These are phyloP conservation scores for Eugnorisma glareosa DNA, from an alignment of 2,888 invertebrate genomes.

Conservation along the genomic window DNA sequence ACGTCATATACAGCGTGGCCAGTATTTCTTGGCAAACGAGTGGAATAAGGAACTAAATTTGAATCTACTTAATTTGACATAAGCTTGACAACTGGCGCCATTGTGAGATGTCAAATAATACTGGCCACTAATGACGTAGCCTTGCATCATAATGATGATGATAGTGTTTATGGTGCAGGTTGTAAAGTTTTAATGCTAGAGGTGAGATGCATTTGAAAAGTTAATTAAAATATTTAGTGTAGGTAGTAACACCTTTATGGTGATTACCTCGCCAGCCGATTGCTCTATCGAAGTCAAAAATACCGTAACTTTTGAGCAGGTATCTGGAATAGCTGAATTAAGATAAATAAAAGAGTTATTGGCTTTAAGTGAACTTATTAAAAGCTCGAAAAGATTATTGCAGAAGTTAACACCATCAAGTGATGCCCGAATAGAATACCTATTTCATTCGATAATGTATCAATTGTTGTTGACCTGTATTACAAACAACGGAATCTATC, in stretches of 20 bases:
- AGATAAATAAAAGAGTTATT: constrained; percentile 30
- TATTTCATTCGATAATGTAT: too few species aligned
- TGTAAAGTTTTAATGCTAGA: constrained; percentile 51
- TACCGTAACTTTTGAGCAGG: constrained; percentile 6
- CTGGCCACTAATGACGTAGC: constrained; percentile 41
- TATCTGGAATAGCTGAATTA: constrained; percentile 35
- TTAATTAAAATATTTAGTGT: constrained; percentile 47
- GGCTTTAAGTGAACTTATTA: constrained; percentile 10
- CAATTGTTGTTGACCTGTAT: too few species aligned
- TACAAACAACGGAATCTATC: too few species aligned
- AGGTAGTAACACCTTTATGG: constrained; percentile 50
- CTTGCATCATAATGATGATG: constrained; percentile 30
- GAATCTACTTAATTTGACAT: constrained; percentile 34
- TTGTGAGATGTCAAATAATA: constrained; percentile 19
- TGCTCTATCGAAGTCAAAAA: constrained; percentile 30
- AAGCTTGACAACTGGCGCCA: constrained; percentile 27
- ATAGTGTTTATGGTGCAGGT: constrained; percentile 31
- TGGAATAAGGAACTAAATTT: constrained; percentile 49
- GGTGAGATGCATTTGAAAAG: constrained; percentile 42
- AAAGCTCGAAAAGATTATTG: constrained; percentile 11
- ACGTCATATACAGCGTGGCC: constrained; percentile 49
- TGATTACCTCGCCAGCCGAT: constrained; percentile 31
- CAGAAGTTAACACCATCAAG: not conserved
- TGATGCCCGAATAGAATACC: not conserved
- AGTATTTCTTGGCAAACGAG: constrained; percentile 50